Percentiles rank a stretch among this genome's conserved stretches.
Conservation (phyloP, 2,888 invertebrate genomes). For the Tromatobia lineatoria region DNA sequence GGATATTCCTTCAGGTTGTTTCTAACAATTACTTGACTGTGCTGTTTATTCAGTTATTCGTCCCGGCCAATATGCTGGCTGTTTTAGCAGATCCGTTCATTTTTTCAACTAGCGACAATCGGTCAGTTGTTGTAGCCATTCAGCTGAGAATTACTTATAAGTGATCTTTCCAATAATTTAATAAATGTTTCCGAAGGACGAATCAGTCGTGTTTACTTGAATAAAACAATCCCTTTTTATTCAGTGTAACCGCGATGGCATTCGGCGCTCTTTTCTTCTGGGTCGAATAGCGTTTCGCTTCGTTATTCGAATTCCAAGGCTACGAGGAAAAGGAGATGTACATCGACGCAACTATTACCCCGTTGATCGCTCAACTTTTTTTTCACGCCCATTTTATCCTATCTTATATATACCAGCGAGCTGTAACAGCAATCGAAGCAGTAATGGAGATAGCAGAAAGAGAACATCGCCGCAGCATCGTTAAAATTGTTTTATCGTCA, state of each 20-base stretch:
- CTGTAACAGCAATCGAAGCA: neutral
- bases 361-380: conserved; percentile 43
- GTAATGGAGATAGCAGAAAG: conserved; percentile 23
- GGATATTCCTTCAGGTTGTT: too few relatives aligned
- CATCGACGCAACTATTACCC: conserved; percentile 38
- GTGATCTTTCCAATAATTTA: too few relatives aligned
- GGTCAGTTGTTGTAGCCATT: too few relatives aligned
- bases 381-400: conserved; percentile 24
- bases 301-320: conserved; percentile 65
- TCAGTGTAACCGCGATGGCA: neutral
- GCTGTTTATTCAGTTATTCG: too few relatives aligned
- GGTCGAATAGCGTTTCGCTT: conserved; percentile 61
- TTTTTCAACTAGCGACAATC: too few relatives aligned
- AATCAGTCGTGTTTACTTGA: too few relatives aligned
- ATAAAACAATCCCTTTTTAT: neutral
- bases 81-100: too few relatives aligned
- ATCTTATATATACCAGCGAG: neutral
- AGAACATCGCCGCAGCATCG: conserved; percentile 51
- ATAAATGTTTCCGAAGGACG: too few relatives aligned
- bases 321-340: conserved; percentile 14
- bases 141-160: too few relatives aligned
- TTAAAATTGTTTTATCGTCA: conserved; percentile 69
- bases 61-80: too few relatives aligned
- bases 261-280: conserved; percentile 39
- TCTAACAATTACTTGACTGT: too few relatives aligned